Evolutionary conservation across 2,888 invertebrate species (phyloP).

Genomic region (Disparrhopalites patrizii): DNA sequence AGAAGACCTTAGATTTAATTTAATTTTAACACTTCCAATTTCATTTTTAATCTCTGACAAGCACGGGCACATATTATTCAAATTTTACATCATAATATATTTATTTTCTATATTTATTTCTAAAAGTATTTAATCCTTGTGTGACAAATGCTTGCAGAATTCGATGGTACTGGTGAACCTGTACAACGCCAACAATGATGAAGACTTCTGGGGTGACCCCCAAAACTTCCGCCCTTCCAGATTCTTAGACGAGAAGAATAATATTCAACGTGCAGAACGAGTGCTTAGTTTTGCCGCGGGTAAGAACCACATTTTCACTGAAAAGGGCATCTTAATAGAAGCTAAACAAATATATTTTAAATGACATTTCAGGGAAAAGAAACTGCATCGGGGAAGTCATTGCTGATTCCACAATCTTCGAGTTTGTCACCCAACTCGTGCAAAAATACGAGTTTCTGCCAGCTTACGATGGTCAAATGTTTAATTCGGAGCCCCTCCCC

Average conservation of each 20-base stretch:
- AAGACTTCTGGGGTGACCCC: slow-evolving; percentile 19
- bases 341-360: background rate
- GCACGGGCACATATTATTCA: too few relatives aligned
- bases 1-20: too few relatives aligned
- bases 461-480: background rate
- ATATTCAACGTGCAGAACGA: slow-evolving; percentile 4
- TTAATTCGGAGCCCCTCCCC: background rate
- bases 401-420: slow-evolving; percentile 4
- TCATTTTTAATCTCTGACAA: too few relatives aligned
- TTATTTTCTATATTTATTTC: too few relatives aligned
- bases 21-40: too few relatives aligned
- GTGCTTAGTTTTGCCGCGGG: slow-evolving; percentile 6
- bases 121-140: too few relatives aligned
- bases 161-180: background rate
- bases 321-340: background rate
- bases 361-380: slow-evolving; percentile 1
- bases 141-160: background rate
- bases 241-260: slow-evolving; percentile 7
- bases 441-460: slow-evolving; percentile 7
- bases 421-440: slow-evolving; percentile 2
- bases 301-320: background rate
- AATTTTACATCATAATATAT: too few relatives aligned
- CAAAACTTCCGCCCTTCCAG: slow-evolving; percentile 16
- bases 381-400: slow-evolving; percentile 16
- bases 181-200: slow-evolving; percentile 1